These are phyloP conservation scores for Drosophila serrata DNA, from an alignment of 1,140 invertebrate genomes.

Conservation along the genomic window DNA sequence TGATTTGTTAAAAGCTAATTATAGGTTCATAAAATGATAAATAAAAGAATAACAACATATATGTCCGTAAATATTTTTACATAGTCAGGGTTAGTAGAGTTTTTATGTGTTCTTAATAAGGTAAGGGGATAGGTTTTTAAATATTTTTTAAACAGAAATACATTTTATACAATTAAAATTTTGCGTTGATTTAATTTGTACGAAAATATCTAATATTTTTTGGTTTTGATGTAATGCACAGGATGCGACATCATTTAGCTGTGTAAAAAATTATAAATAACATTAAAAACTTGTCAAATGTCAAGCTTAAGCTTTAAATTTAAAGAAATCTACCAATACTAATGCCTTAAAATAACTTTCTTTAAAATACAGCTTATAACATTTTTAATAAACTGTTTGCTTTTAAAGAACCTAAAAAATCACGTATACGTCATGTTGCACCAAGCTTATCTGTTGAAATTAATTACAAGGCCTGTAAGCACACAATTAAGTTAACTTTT, in stretches of 20 bases:
- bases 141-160: not conserved
- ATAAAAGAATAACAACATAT: too few species aligned
- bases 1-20: conserved; percentile 7
- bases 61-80: not conserved
- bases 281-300: not conserved
- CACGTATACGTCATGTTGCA: conserved; percentile 23
- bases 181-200: too few species aligned
- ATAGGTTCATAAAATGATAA: not conserved
- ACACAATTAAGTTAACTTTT: not conserved
- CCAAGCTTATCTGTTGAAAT: not conserved
- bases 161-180: not conserved
- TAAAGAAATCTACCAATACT: too few species aligned
- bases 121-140: not conserved
- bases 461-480: too few species aligned
- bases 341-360: too few species aligned
- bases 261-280: not conserved
- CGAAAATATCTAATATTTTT: not conserved
- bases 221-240: not conserved
- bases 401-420: not conserved
- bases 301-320: too few species aligned
- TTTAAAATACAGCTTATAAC: too few species aligned
- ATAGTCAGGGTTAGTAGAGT: not conserved
- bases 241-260: not conserved
- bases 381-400: too few species aligned
- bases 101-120: not conserved